Base-by-base conservation (phyloP, 2,888 invertebrate genomes). In the Kuschelorhynchus macadamiae region DNA sequence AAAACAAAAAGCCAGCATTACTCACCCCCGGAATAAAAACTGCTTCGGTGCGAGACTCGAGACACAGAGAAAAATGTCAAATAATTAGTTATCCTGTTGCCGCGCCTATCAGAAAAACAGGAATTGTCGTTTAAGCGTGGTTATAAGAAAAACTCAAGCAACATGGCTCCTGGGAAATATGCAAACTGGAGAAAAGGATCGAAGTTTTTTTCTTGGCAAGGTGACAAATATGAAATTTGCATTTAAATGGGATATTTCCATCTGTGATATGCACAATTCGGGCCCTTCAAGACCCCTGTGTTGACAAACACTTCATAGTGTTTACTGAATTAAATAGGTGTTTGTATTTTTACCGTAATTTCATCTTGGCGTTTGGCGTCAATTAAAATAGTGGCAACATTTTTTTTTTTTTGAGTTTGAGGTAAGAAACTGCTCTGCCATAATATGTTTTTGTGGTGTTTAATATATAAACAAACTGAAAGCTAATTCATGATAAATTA, bases 201-300 rank as follows among this genome's bases (percentile, higher is more conserved):
- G 82, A 83, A 84, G 78, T 83, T 84, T 84, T 82, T n/a, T 83
- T 61, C 53, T 70, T 33, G 46, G 63, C 79, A 81, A 84, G 84
- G 87, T 87, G 87, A 87, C 87, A 87, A 88, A 88, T 87, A 87
- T 86, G 85, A 85, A 87, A 88, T 88, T 88, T 88, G 87, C 88
- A 88, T 88, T 87, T 88, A 88, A 88, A 88, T 88, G 86, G 87
- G 86, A 86, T 86, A 87, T 87, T 88, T 88, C 87, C 87, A 87
- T 87, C 86, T 87, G 87, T 86, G 86, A 85, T 84, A 82, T 80
- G 79, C 78, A 79, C 79, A 77, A 77, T 75, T 77, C 75, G 71
- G 74, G 71, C 72, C 76, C 75, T 71, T 69, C 76, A 52, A 36
- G 44, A 70, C 72, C 74, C 76, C 76, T 73, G 72, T 73, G 76